Percentiles rank a stretch among this genome's conserved stretches.
phyloP scores from a whole-genome alignment of 2,888 invertebrate genomes.

The Epirrita christyi region DNA sequence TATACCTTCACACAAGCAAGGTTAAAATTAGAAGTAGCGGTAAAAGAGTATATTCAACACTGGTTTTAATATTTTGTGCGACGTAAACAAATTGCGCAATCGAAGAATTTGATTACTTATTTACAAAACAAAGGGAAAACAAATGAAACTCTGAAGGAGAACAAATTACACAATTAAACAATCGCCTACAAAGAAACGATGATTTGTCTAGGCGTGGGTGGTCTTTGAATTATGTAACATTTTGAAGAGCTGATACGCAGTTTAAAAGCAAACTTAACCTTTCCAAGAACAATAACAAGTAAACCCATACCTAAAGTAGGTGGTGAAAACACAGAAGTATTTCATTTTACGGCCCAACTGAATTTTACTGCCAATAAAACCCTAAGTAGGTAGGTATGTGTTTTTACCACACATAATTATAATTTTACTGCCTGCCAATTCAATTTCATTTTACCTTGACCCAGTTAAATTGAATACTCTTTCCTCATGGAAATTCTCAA shows the following conservation, averaged over 20 bases:
- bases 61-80: no score
- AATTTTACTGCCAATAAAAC: conserved; percentile 24
- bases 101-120: no score
- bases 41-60: no score
- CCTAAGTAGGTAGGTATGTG: conserved; percentile 11
- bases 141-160: neutral
- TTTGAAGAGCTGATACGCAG: conserved; percentile 7
- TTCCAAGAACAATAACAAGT: conserved; percentile 25
- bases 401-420: conserved; percentile 22
- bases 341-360: conserved; percentile 17
- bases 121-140: neutral
- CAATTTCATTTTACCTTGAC: conserved; percentile 43
- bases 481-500: no score
- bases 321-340: conserved; percentile 6
- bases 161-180: neutral
- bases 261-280: conserved; percentile 23
- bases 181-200: neutral
- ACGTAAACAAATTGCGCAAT: no score
- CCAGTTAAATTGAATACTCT: conserved; percentile 30
- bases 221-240: conserved; percentile 6
- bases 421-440: conserved; percentile 31
- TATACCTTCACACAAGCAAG: no score
- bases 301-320: neutral
- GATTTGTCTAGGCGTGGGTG: conserved; percentile 9
- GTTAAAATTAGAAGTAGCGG: no score